Evolutionary conservation across 1,140 invertebrate genomes (phyloP).

Genomic region (Pteromalus puparum): DNA sequence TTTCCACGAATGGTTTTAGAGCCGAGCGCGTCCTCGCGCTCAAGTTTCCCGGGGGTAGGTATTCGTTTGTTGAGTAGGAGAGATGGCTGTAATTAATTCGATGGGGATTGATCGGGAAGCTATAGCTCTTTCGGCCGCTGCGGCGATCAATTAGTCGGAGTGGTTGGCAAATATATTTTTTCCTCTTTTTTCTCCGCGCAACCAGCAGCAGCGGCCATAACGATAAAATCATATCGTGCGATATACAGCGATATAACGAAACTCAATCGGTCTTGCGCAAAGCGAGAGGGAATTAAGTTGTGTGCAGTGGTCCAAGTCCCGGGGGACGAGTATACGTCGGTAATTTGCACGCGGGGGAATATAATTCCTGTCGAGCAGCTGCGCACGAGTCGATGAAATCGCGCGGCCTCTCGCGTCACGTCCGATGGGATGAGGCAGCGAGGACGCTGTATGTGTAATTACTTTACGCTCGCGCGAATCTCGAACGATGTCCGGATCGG

Average conservation of each 20-base stretch:
- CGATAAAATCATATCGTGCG: too few species aligned
- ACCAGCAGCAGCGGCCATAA: too few species aligned
- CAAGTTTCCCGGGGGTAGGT: not conserved
- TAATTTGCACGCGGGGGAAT: conserved; percentile 56
- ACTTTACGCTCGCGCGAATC: conserved; percentile 8
- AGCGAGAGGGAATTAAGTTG: too few species aligned
- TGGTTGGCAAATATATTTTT: not conserved
- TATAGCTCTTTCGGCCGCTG: too few species aligned
- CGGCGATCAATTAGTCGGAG: not conserved
- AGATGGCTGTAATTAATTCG: conserved; percentile 26
- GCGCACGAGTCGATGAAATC: conserved; percentile 46
- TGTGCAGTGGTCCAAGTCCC: not conserved
- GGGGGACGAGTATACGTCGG: not conserved
- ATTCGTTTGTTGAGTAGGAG: not conserved
- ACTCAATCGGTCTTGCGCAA: too few species aligned
- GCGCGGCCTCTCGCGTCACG: conserved; percentile 28
- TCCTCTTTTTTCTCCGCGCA: not conserved
- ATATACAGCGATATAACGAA: too few species aligned
- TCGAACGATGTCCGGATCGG: not conserved
- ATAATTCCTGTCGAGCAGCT: conserved; percentile 60
- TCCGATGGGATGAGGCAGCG: not conserved
- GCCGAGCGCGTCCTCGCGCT: too few species aligned
- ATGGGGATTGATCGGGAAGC: conserved; percentile 16
- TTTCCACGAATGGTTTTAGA: not conserved
- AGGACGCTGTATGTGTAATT: conserved; percentile 30